Conservation (phyloP, 2,113 vertebrate species). For the Lepus americanus region DNA sequence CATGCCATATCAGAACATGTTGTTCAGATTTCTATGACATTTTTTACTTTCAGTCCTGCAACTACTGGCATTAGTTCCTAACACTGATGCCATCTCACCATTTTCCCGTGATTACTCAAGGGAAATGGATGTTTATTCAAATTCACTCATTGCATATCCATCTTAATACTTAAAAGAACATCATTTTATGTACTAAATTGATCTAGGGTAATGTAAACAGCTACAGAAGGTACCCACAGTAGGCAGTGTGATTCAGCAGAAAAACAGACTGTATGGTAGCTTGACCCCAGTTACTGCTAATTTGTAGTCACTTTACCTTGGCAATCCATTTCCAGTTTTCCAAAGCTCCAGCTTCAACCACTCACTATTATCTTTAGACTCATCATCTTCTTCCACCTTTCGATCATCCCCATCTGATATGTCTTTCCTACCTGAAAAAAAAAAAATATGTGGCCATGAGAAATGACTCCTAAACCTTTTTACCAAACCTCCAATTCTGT, state of each 20-base stretch:
- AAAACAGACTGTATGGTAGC: background rate
- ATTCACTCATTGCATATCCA: background rate
- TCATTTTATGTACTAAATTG: background rate
- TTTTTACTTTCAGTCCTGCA: background rate
- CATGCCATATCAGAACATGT: background rate
- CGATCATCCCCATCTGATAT: background rate
- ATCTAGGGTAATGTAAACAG: background rate
- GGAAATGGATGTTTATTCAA: background rate
- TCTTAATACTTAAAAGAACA: background rate
- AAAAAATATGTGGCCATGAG: background rate
- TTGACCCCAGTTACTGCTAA: background rate
- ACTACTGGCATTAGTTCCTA: background rate
- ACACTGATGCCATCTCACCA: too few species aligned
- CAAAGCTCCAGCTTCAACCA: background rate
- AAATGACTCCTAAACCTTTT: background rate
- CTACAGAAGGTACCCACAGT: background rate
- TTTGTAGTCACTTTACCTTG: background rate
- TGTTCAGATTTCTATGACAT: background rate
- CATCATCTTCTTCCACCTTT: background rate
- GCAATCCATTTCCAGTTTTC: background rate
- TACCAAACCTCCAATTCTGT: background rate
- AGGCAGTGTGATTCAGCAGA: background rate
- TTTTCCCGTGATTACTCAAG: background rate
- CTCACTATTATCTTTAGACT: background rate
- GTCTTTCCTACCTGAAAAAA: background rate